Conservation (phyloP, 1,140 invertebrate species). For the Ceratina calcarata region DNA sequence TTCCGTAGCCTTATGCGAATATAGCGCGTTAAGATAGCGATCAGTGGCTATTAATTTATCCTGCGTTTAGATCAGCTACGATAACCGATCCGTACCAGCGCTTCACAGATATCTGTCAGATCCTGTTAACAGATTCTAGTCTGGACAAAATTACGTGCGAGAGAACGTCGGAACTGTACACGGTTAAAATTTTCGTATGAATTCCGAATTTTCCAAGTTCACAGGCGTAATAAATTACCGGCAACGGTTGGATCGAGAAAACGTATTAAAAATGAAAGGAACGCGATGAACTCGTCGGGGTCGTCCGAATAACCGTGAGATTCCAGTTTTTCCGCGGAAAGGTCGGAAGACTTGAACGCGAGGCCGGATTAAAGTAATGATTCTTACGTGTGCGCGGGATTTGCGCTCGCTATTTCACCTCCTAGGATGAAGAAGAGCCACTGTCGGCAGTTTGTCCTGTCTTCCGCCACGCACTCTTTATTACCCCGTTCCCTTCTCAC, state of each 20-base stretch:
- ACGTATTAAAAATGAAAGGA: neutral
- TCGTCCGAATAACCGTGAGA: neutral
- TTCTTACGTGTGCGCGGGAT: slow-evolving; percentile 26
- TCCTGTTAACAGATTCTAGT: too few relatives aligned
- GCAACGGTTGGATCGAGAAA: too few relatives aligned
- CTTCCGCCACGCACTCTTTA: slow-evolving; percentile 63
- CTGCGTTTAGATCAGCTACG: slow-evolving; percentile 39
- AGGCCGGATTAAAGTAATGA: slow-evolving; percentile 33
- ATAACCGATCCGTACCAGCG: slow-evolving; percentile 15
- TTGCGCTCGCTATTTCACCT: slow-evolving; percentile 44
- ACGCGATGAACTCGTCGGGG: neutral
- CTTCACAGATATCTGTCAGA: too few relatives aligned
- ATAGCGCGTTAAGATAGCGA: slow-evolving; percentile 57
- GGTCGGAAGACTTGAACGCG: neutral
- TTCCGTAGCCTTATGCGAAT: slow-evolving; percentile 57
- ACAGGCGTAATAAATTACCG: too few relatives aligned
- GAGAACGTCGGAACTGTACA: neutral
- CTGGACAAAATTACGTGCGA: too few relatives aligned
- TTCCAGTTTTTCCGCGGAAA: slow-evolving; percentile 17
- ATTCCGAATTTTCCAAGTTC: too few relatives aligned
- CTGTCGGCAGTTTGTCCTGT: slow-evolving; percentile 61
- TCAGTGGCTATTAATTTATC: slow-evolving; percentile 56
- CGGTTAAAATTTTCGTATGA: neutral
- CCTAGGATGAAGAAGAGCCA: slow-evolving; percentile 57
- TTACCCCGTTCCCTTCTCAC: slow-evolving; percentile 43